Base-by-base conservation (phyloP, 2,888 invertebrate genomes). In the Poecilus cupreus region DNA sequence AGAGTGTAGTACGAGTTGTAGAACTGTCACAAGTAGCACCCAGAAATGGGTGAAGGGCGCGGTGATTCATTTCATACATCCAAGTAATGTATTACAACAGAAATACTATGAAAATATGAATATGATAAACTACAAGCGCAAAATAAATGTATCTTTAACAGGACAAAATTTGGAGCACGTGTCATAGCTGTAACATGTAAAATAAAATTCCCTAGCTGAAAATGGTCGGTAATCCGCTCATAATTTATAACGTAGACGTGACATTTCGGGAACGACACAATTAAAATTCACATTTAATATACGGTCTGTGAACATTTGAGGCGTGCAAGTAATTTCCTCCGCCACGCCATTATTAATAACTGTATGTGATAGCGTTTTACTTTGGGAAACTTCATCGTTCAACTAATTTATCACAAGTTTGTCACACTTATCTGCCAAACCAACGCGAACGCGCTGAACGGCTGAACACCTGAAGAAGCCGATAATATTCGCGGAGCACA, bases 351-450 rank as follows among this genome's bases (percentile, higher is more conserved):
- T 70, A 79, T 70, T 79, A 79, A 70, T 70, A 79, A 79, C 51
- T 68, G 79, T 54, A 26, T 78, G 78, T 78, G 78, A 78, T 64
- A 68, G 60, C 60, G 68, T 78, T 78, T 68, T 49, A 78, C 60
- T 54, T 54, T 49, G 43, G 32, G 57, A 76, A 77, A 60, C 68
- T 24, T 26, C 64, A 49, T 79, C 79, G 68, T 79, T 79, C 16
- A 79, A 70, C 70, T 70, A 79, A 79, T 79, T 70, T 79, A 79
- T 79, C 79, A 79, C 70, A 64, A 64, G 64, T 64, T 60, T 78
- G 78, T 78, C 78, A 70, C 70, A 70, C 79, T 79, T 79, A 79
- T 79, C 70, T 51, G 76, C 37, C 18, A 22, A 54, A 37, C 16
- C 6, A 20, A 39, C 70, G n/a, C 26, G 32, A 32, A 32, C 8